Base-by-base conservation (phyloP, 2,797 vertebrate genomes). In the Erethizon dorsatum region DNA sequence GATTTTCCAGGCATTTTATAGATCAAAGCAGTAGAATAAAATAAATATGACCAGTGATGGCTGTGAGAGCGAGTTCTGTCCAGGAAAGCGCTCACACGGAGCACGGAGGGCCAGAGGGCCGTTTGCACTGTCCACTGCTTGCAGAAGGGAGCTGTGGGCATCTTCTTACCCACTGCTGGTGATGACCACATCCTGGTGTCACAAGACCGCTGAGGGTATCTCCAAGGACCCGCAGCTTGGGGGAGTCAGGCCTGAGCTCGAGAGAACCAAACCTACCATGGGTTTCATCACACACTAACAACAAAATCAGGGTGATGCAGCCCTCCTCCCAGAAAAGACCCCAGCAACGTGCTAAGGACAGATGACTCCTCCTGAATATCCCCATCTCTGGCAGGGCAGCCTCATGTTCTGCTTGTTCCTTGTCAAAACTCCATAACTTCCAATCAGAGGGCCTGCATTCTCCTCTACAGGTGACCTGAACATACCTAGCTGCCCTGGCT, bases 1-100 rank as follows among this genome's bases (percentile, higher is more conserved):
- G 77, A 83, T 93, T 96, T 96, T 96, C 97, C 95, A 20, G 0
- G 88, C 94, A 73, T 92, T 97, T 98, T 97, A 97, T n/a, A 98
- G 97, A 98, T 98, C 97, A 98, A 98, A 98, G 98, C 98, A 95
- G 97, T 95, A 93, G 94, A 98, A 98, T 97, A 97, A 97, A 80
- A 97, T 79, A 84, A 97, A 67, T 3, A 50, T 22, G 77, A 71
- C 79, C 83, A 6, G 52, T 0, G 2, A 63, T 89, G 79, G 71
- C 0, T 15, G 59, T 1, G 26, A 73, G 61, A n/a, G 12, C 4
- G 1, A 56, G 33, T 0, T 26, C 73, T 20, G n/a, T 4, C 91
- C 86, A 9, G 91, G 90, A 95, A 97, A 97, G 95, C 83, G 65
- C 92, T 84, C 65, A n/a, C 6, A 0, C 0, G 10, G 61, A n/a